Base-by-base conservation (phyloP, 2,113 vertebrate species). In the Leptodactylus fuscus region DNA sequence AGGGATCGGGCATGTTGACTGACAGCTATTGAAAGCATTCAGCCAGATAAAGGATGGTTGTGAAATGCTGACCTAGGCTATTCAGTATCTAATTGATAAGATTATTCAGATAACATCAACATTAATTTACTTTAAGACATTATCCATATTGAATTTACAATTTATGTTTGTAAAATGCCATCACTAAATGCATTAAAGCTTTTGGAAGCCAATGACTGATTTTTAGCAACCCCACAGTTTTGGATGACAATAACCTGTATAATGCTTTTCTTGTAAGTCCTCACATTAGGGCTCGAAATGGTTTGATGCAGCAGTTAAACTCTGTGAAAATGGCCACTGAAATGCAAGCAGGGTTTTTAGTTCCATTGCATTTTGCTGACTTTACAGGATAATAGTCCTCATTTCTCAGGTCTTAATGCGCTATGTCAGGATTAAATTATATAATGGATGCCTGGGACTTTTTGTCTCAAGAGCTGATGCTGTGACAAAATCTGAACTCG, bases 371-470 rank as follows among this genome's bases (percentile, higher is more conserved):
- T 92, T 94, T 90, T 93, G 93, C 93, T 95, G 94, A 95, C 91
- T 93, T 90, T 91, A 91, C 88, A 91, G 87, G 90, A 93, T 92
- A 90, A 91, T 87, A 83, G 87, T 89, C 89, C 93, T 92, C 81
- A 88, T 90, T 90, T 89, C 91, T 88, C 88, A 91, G 88, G 92
- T 91, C 92, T 91, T 91, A 94, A 95, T 93, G 89, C 91, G 92
- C 92, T 94, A 91, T 75, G 90, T 94, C 93, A 94, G 92, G 91
- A 91, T 88, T 90, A 93, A 95, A 93, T 92, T 89, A 88, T 58
- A 89, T 92, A 93, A 93, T 90, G 89, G 91, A 92, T 89, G 89
- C 87, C 87, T 90, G 89, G 89, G 91, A 92, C 89, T 90, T 92
- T 90, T 87, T 91, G 87, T 92, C 91, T 91, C 93, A 90, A 90